A percentile compares a stretch with the other conserved stretches of the same genome.
These are phyloP conservation scores for Oryzias curvinotus DNA, from an alignment of 2,113 vertebrate genomes.

Conservation along the genomic window DNA sequence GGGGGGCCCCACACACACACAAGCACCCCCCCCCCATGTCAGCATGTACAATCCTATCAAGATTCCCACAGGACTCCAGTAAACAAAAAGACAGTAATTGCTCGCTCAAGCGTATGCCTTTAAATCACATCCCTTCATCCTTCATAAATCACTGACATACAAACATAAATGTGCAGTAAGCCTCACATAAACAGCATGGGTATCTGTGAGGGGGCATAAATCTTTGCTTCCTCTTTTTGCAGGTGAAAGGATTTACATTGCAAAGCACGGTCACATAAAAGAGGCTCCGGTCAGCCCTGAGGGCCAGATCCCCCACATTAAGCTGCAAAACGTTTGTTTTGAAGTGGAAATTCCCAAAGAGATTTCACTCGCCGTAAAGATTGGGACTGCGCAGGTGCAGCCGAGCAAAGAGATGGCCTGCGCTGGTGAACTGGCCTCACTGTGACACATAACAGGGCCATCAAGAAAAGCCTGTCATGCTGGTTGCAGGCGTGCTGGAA, in stretches of 20 bases:
- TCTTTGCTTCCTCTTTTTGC: conserved; percentile 71
- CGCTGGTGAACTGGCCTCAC: conserved; percentile 12
- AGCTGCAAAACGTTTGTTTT: conserved; percentile 46
- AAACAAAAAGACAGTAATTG: conserved; percentile 57
- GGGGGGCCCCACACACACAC: conserved; percentile 30
- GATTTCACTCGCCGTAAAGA: conserved; percentile 21
- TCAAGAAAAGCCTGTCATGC: conserved; percentile 17
- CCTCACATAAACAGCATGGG: conserved; percentile 49
- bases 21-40: conserved; percentile 14
- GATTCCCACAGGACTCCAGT: conserved; percentile 69
- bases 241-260: conserved; percentile 52
- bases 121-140: conserved; percentile 59
- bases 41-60: conserved; percentile 62
- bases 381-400: conserved; percentile 13
- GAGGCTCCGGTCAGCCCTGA: conserved; percentile 31
- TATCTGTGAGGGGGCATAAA: conserved; percentile 53
- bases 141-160: conserved; percentile 64
- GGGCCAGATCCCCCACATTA: conserved; percentile 47
- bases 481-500: conserved; percentile 22
- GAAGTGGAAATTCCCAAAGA: conserved; percentile 32
- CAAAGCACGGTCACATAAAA: conserved; percentile 28
- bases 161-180: conserved; percentile 43
- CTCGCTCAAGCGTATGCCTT: conserved; percentile 47
- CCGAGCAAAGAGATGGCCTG: conserved; percentile 10
- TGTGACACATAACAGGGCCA: conserved; percentile 12